Percentiles rank a stretch among this genome's conserved stretches.
Evolutionary conservation across 2,888 invertebrate species (phyloP).

Genomic region (Dicycla oo): DNA sequence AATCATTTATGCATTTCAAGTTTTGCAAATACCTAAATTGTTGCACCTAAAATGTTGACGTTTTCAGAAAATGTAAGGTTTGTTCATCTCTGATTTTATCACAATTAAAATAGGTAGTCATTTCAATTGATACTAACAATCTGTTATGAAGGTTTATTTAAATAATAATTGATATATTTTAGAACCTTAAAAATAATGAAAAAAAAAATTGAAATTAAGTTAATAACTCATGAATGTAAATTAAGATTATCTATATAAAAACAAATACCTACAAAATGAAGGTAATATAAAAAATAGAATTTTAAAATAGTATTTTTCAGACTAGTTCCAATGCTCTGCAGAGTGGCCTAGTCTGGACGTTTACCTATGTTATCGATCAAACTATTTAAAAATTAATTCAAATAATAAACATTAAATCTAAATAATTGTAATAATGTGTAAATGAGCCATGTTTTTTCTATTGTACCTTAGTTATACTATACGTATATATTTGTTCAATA

Average conservation of each 20-base stretch:
- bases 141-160: background rate
- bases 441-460: slow-evolving; percentile 58
- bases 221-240: background rate
- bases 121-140: background rate
- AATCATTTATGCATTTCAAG: background rate
- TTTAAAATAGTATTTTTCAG: background rate
- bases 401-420: slow-evolving; percentile 5
- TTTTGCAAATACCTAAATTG: background rate
- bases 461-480: slow-evolving; percentile 25
- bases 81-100: background rate
- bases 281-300: background rate
- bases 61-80: background rate
- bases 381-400: background rate
- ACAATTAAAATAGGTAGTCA: background rate
- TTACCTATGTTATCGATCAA: background rate
- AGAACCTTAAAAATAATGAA: background rate
- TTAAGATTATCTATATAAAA: background rate
- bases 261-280: background rate
- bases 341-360: background rate
- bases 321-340: background rate
- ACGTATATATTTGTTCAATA: background rate
- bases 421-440: slow-evolving; percentile 31
- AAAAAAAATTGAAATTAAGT: background rate
- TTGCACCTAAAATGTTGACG: background rate
- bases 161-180: background rate